phyloP scores from a whole-genome alignment of 2,888 invertebrate genomes.

The Therioaphis trifolii region DNA sequence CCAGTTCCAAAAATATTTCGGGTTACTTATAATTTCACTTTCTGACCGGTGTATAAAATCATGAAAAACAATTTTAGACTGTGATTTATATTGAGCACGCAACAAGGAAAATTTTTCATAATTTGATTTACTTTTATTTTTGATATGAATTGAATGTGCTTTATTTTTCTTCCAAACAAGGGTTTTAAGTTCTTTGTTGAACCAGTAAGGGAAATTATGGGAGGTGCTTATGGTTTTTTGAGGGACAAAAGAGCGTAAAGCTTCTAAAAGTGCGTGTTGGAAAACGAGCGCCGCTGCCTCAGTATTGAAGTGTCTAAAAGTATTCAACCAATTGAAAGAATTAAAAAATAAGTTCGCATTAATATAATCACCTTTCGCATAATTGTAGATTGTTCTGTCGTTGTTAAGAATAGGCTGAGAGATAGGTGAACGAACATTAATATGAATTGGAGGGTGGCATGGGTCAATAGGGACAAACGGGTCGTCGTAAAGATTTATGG shows the following conservation, averaged over 20 bases:
- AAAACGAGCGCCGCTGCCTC: background rate
- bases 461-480: conserved; percentile 24
- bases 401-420: conserved; percentile 15
- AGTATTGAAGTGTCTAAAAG: background rate
- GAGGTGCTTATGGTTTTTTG: background rate
- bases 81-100: background rate
- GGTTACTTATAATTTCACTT: background rate
- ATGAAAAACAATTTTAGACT: background rate
- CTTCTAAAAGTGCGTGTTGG: background rate
- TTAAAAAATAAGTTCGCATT: conserved; percentile 21
- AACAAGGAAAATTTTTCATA: background rate
- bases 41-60: conserved; percentile 13
- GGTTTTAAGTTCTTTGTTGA: conserved; percentile 12
- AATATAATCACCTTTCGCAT: conserved; percentile 64
- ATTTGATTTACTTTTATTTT: conserved; percentile 18
- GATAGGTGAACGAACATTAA: conserved; percentile 21
- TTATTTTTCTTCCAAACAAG: conserved; percentile 27
- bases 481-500: background rate
- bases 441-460: conserved; percentile 19
- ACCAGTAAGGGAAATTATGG: background rate
- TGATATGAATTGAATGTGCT: conserved; percentile 6
- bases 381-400: conserved; percentile 51
- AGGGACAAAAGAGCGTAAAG: conserved; percentile 3
- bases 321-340: conserved; percentile 27
- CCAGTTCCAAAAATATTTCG: conserved; percentile 21